phyloP scores from a whole-genome alignment of 1,140 invertebrate species.

The Temnothorax longispinosus region DNA sequence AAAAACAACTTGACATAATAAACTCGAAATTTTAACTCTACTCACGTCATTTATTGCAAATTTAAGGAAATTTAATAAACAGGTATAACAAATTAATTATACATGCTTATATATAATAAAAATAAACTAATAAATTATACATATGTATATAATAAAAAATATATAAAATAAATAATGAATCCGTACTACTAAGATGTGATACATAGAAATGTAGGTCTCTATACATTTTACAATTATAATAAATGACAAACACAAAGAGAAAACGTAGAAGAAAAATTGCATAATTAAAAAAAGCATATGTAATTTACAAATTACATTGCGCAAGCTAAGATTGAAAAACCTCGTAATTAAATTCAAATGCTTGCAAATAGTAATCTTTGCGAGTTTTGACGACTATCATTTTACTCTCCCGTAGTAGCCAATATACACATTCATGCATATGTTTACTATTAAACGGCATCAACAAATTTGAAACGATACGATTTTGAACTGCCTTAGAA shows the following conservation, averaged over 20 bases:
- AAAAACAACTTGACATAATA: neutral
- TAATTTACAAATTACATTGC: neutral
- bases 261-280: neutral
- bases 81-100: too few species aligned
- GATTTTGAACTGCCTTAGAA: neutral
- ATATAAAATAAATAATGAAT: neutral
- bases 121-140: too few species aligned
- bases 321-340: neutral
- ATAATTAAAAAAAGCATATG: neutral
- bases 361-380: neutral
- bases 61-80: neutral
- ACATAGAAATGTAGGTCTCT: neutral
- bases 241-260: neutral
- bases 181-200: neutral
- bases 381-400: neutral
- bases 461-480: neutral
- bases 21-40: neutral
- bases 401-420: neutral
- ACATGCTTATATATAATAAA: neutral
- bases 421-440: neutral
- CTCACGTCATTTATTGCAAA: neutral
- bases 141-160: neutral
- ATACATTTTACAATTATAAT: constrained; percentile 15
- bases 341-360: neutral
- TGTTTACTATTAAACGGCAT: neutral